Percentiles rank a stretch among this genome's conserved stretches.
Evolutionary conservation across 2,888 invertebrate genomes (phyloP).

Genomic region (Diplolepis rosae): DNA sequence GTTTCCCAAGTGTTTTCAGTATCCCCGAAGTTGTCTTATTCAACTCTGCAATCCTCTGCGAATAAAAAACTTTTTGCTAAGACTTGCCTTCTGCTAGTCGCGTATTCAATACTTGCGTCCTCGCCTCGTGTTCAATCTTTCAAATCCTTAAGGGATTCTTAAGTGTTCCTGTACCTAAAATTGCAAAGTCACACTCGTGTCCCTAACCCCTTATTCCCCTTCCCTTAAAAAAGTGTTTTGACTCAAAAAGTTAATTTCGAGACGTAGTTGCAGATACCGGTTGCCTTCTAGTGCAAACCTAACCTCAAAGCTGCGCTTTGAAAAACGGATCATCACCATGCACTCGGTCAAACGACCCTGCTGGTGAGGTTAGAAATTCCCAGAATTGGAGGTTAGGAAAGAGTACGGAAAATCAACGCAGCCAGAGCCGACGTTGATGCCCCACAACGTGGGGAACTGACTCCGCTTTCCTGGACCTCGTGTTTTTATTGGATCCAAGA

Average conservation of each 20-base stretch:
- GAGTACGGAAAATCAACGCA: too few relatives aligned
- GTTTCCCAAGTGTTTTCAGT: neutral
- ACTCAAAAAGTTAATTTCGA: neutral
- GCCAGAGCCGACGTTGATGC: neutral
- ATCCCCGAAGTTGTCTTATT: neutral
- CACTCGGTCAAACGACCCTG: neutral
- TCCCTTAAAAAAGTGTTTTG: neutral
- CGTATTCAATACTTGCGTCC: conserved; percentile 28
- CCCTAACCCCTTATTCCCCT: neutral
- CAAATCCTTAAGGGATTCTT: neutral
- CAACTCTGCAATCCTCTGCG: neutral
- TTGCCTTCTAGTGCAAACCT: neutral
- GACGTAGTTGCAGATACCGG: neutral
- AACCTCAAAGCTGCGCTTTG: conserved; percentile 2
- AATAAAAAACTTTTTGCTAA: neutral
- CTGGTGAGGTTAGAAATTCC: neutral
- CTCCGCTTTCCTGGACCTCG: conserved; percentile 28
- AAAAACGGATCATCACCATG: neutral
- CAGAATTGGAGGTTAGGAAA: too few relatives aligned
- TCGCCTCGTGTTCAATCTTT: conserved; percentile 14
- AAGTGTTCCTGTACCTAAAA: neutral
- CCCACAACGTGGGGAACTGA: neutral
- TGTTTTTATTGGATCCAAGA: conserved; percentile 60
- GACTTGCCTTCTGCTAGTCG: conserved; percentile 21
- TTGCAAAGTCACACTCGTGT: neutral